A percentile compares a stretch with the other conserved stretches of the same genome.
Conservation (phyloP, 2,888 invertebrate genomes). For the Lobophora halterata region DNA sequence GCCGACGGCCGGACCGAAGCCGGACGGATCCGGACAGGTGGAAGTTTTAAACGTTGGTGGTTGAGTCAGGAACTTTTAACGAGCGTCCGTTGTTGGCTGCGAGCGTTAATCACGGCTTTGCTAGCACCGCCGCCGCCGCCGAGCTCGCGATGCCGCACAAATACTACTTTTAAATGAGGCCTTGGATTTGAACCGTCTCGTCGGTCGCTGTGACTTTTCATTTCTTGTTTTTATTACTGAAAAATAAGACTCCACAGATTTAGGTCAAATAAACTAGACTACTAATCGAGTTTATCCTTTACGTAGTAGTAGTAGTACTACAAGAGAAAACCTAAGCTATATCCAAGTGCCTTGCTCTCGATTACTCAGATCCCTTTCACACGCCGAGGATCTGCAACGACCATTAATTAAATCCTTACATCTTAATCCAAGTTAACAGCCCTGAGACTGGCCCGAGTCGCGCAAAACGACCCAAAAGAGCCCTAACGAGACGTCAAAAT, state of each 20-base stretch:
- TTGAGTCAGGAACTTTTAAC: slow-evolving; percentile 32
- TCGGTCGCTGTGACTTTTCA: slow-evolving; percentile 17
- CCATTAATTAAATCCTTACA: slow-evolving; percentile 24
- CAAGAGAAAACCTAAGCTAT: slow-evolving; percentile 9
- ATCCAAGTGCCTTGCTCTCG: slow-evolving; percentile 3
- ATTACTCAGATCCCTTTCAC: slow-evolving; percentile 6
- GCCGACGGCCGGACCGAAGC: slow-evolving; percentile 2
- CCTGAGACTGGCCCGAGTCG: slow-evolving; percentile 13
- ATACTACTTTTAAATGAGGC: slow-evolving; percentile 20
- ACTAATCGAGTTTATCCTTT: too few relatives aligned
- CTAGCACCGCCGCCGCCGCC: too few relatives aligned
- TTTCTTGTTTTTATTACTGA: slow-evolving; percentile 20
- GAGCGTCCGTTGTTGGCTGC: slow-evolving; percentile 27
- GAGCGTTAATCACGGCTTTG: slow-evolving; percentile 30
- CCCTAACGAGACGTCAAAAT: slow-evolving; percentile 26
- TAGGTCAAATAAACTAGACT: too few relatives aligned
- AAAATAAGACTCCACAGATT: too few relatives aligned
- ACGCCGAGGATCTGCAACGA: slow-evolving; percentile 17
- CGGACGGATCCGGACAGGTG: slow-evolving; percentile 19
- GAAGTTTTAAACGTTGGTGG: slow-evolving; percentile 28
- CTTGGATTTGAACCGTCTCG: slow-evolving; percentile 9
- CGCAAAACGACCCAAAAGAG: slow-evolving; percentile 20
- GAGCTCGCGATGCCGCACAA: too few relatives aligned
- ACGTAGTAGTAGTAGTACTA: too few relatives aligned
- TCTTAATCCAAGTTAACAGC: slow-evolving; percentile 23